Base-by-base conservation (phyloP, 2,888 invertebrate species). In the Elmis aenea region DNA sequence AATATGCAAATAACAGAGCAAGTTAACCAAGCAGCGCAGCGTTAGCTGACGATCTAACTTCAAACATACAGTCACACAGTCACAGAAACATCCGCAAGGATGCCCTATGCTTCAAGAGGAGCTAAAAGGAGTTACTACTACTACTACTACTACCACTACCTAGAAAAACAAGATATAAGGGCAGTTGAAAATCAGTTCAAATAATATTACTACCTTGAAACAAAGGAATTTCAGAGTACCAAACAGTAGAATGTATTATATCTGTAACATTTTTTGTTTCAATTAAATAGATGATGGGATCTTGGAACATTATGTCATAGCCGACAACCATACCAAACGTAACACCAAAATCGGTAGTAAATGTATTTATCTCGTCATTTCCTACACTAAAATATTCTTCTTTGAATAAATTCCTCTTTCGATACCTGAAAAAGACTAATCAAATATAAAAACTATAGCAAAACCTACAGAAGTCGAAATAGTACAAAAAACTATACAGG, bases 181-280 rank as follows among this genome's bases (percentile, higher is more conserved):
- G n/a, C n/a, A n/a, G n/a, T n/a, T n/a, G n/a, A n/a, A n/a, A n/a
- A n/a, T n/a, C n/a, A n/a, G n/a, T n/a, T n/a, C n/a, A n/a, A n/a
- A n/a, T n/a, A n/a, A n/a, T n/a, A n/a, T n/a, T n/a, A n/a, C 59
- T 50, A 78, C 79, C 80, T 49, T 81, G 80, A 27, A 85, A 65
- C 58, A 81, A 86, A 0, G 92, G 91, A 38, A 87, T 60, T 55
- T 86, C 83, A 1, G 88, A 84, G 53, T 83, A 83, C 90, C 91
- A 92, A 67, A 83, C 81, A 0, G 83, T 77, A 1, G 85, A 73
- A 49, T 77, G 83, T 1, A 83, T 64, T 6, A 87, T 62, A 52
- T 85, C 78, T 8, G 72, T 77, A 2, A 73, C 48, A 2, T 60
- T 57, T 23, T 50, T 37, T 45, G 37, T 36, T 2, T 35, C 10